Evolutionary conservation across 1,140 invertebrate genomes (phyloP), one percentile per base, ranked within the genome.

Genomic region (Gryllus bimaculatus): DNA sequence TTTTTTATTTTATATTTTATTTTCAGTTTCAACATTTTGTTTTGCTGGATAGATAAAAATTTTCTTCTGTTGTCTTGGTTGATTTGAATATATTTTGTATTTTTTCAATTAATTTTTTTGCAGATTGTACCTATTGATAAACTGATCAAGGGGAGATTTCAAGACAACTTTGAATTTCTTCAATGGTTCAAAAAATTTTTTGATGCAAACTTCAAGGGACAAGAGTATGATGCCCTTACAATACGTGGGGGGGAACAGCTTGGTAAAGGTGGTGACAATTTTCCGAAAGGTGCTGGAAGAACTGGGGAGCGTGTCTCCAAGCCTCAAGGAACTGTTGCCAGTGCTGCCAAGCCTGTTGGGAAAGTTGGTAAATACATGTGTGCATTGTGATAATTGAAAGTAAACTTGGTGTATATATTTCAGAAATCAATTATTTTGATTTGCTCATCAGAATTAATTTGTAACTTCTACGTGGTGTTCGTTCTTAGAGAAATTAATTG

Each of bases 111-210:
- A 76, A 48, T 76, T 78, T 74, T 77, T 85, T 87, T 86, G 82
- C 88, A 95, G 93, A 94, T 94, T 88, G 93, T 95, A 86, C 92
- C 93, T 82, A 94, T 95, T 88, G 93, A 95, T 90, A 93, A 89
- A 89, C 90, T 95, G 88, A 94, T 97, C 83, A 98, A 98, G 89
- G 96, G 95, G 84, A 92, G 94, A 82, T 98, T 98, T 88, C 94
- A 96, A 91, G 97, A 99, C 90, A 99, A 99, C 89, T 99, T 99
- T 90, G 97, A 99, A 87, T 99, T 99, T 89, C 92, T 99, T 82
- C 97, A 99, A 90, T 99, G 97, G 97, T 99, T 99, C 90, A 98
- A 99, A 90, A 98, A 98, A 87, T 98, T 99, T 88, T 99, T 98
- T 89, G 97, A 98, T 89, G 96, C 96, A 81, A 99, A 99, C 90